Evolutionary conservation across 2,797 vertebrate genomes (phyloP), one percentile per base, ranked within the genome.

Genomic region (Delichon dasypus): DNA sequence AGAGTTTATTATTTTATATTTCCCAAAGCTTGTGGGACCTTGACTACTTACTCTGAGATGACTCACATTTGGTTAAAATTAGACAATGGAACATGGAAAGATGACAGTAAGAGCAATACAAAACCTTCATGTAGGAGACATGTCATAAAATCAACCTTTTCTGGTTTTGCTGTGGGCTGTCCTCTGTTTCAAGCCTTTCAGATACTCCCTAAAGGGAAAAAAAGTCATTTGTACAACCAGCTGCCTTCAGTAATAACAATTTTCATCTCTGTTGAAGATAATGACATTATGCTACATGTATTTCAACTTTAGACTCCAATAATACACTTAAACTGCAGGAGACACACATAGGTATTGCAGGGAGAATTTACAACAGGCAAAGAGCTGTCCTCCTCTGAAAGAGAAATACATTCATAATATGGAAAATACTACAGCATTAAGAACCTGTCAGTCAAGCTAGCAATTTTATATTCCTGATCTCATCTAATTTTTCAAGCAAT

Each of bases 171-270:
- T 72, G 98, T 98, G 20, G 85, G 93, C 80, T 97, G 85, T 84
- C 98, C 98, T 51, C 96, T 93, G 45, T 95, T 97, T 97, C 98
- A 98, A 90, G 45, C 92, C 94, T 54, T 66, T 98, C 98, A 57
- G 50, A 96, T 88, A 98, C 93, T 92, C 98, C 98, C 98, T 98
- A 90, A 80, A 91, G 97, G 92, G 80, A 66, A 66, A 97, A 76
- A 76, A 51, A 51, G n/a, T 65, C 1, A 34, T 76, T 90, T 11
- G 0, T 82, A 66, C 36, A 60, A 60, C 66, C 64, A 85, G 65
- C 68, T 95, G 72, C 60, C 80, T 94, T 89, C 76, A 83, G 42
- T 51, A 62, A 53, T 55, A 90, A 57, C 21, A 34, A 48, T 70
- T 89, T 73, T 70, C n/a, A 61, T 20, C 40, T 83, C 48, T 73